Base-by-base conservation (phyloP, 2,888 invertebrate species). In the Nemapogon koenigi region DNA sequence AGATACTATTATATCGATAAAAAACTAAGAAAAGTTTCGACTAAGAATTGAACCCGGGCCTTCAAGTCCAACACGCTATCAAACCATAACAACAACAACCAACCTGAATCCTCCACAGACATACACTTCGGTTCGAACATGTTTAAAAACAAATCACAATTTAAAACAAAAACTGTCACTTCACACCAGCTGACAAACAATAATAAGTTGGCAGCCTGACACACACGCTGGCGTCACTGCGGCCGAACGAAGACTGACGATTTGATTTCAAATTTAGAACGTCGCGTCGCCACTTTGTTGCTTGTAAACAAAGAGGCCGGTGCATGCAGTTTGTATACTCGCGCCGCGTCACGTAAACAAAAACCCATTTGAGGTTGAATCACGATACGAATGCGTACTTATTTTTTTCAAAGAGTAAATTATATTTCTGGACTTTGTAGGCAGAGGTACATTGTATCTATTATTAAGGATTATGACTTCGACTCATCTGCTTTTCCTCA, bases 161-260 rank as follows among this genome's bases (percentile, higher is more conserved):
- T 26, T 26, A 3, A 26, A 26, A 3, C 3, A 26, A 26, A 2
- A 28, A 3, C 13, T 3, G 4, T 15, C 22, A 22, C 22, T 22
- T 22, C 22, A 22, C 22, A 22, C 6, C 22, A 22, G 6, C 10
- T 22, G 22, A 7, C 10, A 7, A 22, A 7, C 10, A 7, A 22
- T 22, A 7, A 22, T 22, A 7, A 7, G 8, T 22, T 19, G 14
- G 15, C 16, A 30, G 28, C 13, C 32, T 44, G 44, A 38, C 46
- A 53, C 57, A 50, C 65, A 63, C 51, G 50, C 46, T 43, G 37
- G 36, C 64, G 50, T 56, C 49, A 41, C 53, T 59, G 55, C 52
- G 55, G 59, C 49, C 46, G 37, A 37, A 46, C 45, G 52, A 40
- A 43, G 44, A 73, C 70, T 71, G 64, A 47, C 11, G 27, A 42